Base-by-base conservation (phyloP, 1,140 invertebrate genomes). In the Leptopilina boulardi region DNA sequence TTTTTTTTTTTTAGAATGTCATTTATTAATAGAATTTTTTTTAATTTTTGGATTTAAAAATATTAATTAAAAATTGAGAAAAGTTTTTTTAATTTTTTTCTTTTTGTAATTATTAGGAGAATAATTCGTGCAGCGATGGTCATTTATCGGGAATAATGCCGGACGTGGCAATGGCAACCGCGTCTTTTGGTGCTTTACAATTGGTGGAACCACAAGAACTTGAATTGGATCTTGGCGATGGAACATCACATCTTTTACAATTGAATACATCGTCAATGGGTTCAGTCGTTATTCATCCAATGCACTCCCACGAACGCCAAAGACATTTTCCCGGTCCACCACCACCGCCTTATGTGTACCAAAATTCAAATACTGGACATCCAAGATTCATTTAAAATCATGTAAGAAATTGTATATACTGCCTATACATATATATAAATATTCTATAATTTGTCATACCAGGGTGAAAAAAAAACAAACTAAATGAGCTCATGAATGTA, bases 151-250 rank as follows among this genome's bases (percentile, higher is more conserved):
- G 96, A 79, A 94, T 95, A 82, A 96, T 97, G 94, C 96, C 96
- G 1, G 96, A 97, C 88, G 96, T 97, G 70, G 96, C 96, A n/a
- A 96, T 97, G 95, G 96, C 96, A 41, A 96, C 96, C 0, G 93
- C 94, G 2, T 95, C 95, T 0, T 91, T 96, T 51, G 93, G 93
- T 13, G 94, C 94, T 77, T 91, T 96, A 71, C 94, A 94, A 82
- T 88, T 96, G 56, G 94, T 96, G 80, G 93, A 93, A 81, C 92
- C 92, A 74, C 92, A 91, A 79, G 93, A 94, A 83, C 88, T 94
- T 77, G 92, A 93, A 79, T 90, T 96, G 79, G 96, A 97, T 90
- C 92, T 96, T 77, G 95, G 95, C 2, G 95, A 96, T 86, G 95
- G 95, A 0, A 93, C 94, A 1, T 93, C 93, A 44, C 94, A 95